Conservation (phyloP, 2,113 vertebrate species). For the Rattus rattus region DNA sequence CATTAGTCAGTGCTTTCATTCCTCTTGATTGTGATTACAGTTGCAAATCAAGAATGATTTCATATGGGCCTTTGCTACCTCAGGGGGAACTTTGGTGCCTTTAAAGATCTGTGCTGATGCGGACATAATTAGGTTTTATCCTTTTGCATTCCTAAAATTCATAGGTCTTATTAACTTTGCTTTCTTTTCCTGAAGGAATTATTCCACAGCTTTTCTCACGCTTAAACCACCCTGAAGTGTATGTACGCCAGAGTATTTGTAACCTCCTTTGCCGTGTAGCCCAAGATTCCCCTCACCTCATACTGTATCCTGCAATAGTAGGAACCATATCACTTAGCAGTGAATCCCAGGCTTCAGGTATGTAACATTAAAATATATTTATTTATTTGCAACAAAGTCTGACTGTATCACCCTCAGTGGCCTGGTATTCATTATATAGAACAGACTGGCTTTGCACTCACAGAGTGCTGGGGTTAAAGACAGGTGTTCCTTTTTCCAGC, state of each 20-base stretch:
- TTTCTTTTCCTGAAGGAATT: conserved; percentile 89
- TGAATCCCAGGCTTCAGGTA: conserved; percentile 95
- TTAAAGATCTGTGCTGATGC: neutral
- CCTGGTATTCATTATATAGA: neutral
- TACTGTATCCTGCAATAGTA: conserved; percentile 98
- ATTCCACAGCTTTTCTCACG: conserved; percentile 99
- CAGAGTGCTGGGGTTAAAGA: neutral
- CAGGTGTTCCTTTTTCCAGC: too few relatives aligned
- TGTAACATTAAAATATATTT: conserved; percentile 1
- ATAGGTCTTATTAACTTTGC: conserved; percentile 8
- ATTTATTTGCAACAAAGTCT: neutral
- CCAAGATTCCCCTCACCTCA: conserved; percentile 97
- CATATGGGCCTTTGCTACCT: neutral
- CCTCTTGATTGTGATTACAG: neutral
- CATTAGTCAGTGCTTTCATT: conserved; percentile 5
- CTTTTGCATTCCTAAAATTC: neutral
- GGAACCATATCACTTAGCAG: conserved; percentile 97
- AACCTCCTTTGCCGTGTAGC: conserved; percentile 97
- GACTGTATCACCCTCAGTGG: neutral
- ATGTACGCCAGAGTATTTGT: conserved; percentile 98
- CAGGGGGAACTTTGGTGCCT: neutral
- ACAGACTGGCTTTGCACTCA: neutral
- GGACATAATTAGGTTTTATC: neutral
- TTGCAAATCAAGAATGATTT: neutral
- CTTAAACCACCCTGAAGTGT: conserved; percentile 97